phyloP scores from a whole-genome alignment of 2,113 vertebrate species.

The Planiliza haematocheilus region DNA sequence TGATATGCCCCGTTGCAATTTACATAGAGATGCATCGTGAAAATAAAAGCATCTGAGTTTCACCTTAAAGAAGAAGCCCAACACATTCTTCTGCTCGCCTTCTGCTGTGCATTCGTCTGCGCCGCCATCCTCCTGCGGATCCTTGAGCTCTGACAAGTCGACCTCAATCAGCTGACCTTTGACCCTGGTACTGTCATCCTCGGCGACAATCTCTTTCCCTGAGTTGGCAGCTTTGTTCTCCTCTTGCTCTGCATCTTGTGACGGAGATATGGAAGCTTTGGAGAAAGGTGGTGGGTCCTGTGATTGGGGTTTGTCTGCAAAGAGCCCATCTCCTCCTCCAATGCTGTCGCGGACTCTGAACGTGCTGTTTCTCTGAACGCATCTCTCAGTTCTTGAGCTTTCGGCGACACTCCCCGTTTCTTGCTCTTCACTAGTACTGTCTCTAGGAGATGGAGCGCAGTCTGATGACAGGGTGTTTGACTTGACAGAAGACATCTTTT shows the following conservation, averaged over 20 bases:
- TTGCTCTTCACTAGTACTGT: slow-evolving; percentile 55
- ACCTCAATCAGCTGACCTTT: slow-evolving; percentile 94
- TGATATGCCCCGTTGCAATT: background rate
- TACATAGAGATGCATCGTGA: background rate
- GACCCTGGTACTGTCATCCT: slow-evolving; percentile 81
- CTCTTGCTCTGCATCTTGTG: slow-evolving; percentile 50
- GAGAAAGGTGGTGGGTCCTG: slow-evolving; percentile 72
- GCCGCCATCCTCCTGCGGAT: slow-evolving; percentile 79
- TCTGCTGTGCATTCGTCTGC: slow-evolving; percentile 75
- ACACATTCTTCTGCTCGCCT: slow-evolving; percentile 88
- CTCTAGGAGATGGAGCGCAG: slow-evolving; percentile 71
- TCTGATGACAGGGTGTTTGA: slow-evolving; percentile 82
- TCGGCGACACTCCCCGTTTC: slow-evolving; percentile 60
- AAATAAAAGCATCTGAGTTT: slow-evolving; percentile 1
- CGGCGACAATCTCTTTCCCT: slow-evolving; percentile 74
- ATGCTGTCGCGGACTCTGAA: slow-evolving; percentile 82
- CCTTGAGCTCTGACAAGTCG: slow-evolving; percentile 88
- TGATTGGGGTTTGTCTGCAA: slow-evolving; percentile 67
- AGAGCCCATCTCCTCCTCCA: slow-evolving; percentile 42
- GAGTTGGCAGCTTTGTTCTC: slow-evolving; percentile 58
- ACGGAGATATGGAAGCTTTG: background rate
- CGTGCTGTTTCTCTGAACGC: slow-evolving; percentile 74
- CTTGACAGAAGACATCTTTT: slow-evolving; percentile 77
- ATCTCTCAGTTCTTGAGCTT: slow-evolving; percentile 72
- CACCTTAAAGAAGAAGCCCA: slow-evolving; percentile 99